Conservation (phyloP, 2,797 vertebrate genomes). For the Molothrus aeneus region DNA sequence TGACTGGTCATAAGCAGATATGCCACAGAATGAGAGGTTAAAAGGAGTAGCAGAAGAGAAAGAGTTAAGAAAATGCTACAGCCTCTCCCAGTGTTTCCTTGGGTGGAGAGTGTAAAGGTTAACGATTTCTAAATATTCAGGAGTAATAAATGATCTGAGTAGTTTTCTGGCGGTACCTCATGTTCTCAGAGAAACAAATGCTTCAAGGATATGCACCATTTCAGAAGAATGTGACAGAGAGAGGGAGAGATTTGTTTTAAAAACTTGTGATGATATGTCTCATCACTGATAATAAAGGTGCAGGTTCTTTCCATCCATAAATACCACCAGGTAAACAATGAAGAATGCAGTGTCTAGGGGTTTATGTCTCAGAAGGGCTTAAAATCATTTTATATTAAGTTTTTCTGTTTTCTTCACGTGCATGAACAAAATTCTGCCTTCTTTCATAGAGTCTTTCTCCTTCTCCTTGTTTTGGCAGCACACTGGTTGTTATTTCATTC, state of each 20-base stretch:
- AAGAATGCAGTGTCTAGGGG: background rate
- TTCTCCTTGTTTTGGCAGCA: background rate
- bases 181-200: slow-evolving; percentile 61
- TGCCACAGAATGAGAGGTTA: background rate
- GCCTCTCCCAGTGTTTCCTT: slow-evolving; percentile 39
- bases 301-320: slow-evolving; percentile 11
- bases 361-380: background rate
- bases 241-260: slow-evolving; percentile 40
- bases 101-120: slow-evolving; percentile 68
- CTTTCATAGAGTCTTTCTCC: background rate
- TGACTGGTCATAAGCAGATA: background rate
- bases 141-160: slow-evolving; percentile 69
- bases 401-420: background rate
- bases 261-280: slow-evolving; percentile 20
- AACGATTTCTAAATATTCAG: slow-evolving; percentile 70
- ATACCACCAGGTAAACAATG: background rate
- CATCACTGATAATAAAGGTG: background rate
- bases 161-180: slow-evolving; percentile 66
- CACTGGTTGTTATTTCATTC: background rate
- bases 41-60: background rate
- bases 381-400: background rate
- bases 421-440: background rate
- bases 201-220: slow-evolving; percentile 61
- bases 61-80: slow-evolving; percentile 40
- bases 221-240: slow-evolving; percentile 67